These are phyloP conservation scores for human DNA, from an alignment of 2,113 vertebrate species.

Conservation along the genomic window DNA sequence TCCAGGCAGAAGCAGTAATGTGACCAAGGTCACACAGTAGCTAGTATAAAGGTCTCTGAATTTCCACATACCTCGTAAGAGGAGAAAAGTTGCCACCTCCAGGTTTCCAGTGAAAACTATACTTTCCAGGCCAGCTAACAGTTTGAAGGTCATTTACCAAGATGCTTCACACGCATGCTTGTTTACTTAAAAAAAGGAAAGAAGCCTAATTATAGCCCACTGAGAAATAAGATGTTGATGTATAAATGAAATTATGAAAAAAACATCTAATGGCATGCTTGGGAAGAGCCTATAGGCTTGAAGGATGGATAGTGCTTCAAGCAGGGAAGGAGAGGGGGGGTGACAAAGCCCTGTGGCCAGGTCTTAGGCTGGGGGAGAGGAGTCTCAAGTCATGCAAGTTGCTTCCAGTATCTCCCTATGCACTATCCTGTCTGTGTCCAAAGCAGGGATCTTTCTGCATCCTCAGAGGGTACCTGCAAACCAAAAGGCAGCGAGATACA, in stretches of 20 bases:
- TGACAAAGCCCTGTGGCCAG: background rate
- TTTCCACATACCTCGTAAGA: background rate
- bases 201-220: slow-evolving; percentile 34
- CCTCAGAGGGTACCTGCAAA: background rate
- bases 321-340: background rate
- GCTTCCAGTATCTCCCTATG: background rate
- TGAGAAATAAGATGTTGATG: slow-evolving; percentile 35
- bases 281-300: background rate
- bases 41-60: background rate
- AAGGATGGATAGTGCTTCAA: background rate
- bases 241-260: background rate
- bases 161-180: slow-evolving; percentile 4
- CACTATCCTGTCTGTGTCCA: background rate
- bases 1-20: background rate
- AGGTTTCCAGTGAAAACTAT: slow-evolving; percentile 28
- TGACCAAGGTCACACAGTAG: background rate
- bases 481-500: background rate
- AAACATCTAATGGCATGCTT: background rate
- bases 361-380: background rate
- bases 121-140: slow-evolving; percentile 6
- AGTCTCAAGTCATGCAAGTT: background rate
- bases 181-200: slow-evolving; percentile 4
- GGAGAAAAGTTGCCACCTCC: background rate
- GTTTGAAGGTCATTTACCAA: slow-evolving; percentile 41
- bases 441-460: background rate